phyloP scores from a whole-genome alignment of 2,797 vertebrate species.

The Remorina albescens region DNA sequence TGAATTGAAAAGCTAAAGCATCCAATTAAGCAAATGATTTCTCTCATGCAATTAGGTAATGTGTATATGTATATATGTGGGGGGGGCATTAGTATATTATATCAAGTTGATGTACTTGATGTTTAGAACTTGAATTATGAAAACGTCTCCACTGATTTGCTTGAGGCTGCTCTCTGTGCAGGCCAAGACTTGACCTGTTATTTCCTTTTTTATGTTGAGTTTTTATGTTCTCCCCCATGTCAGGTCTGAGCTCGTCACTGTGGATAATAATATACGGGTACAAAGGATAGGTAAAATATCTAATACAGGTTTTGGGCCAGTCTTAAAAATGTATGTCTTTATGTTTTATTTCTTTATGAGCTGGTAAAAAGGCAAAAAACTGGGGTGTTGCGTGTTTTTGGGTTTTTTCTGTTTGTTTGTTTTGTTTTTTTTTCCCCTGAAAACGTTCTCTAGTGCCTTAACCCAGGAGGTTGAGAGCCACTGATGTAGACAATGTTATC shows the following conservation, averaged over 20 bases:
- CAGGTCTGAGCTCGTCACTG: not conserved
- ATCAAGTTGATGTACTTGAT: constrained; percentile 95
- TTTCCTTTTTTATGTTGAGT: constrained; percentile 15
- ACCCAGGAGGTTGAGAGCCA: constrained; percentile 40
- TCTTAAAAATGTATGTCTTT: not conserved
- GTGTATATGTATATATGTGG: constrained; percentile 4
- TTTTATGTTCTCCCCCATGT: not conserved
- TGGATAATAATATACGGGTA: not conserved
- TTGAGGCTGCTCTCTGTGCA: constrained; percentile 90
- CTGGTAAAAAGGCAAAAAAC: not conserved
- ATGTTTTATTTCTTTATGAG: not conserved
- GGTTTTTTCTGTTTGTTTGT: no score
- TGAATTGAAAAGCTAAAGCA: constrained; percentile 92
- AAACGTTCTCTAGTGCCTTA: not conserved
- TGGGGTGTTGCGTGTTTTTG: no score
- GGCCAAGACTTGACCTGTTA: constrained; percentile 88
- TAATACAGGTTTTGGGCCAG: not conserved
- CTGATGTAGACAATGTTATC: constrained; percentile 73
- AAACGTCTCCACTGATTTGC: constrained; percentile 94
- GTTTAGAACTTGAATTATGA: constrained; percentile 97
- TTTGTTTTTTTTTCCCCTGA: not conserved
- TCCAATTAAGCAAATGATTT: constrained; percentile 98
- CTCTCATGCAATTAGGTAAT: constrained; percentile 94
- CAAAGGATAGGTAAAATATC: not conserved
- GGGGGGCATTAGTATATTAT: constrained; percentile 83